A percentile compares a stretch with the other conserved stretches of the same genome.
phyloP scores from a whole-genome alignment of 2,888 invertebrate genomes.

The Cheilosia variabilis region DNA sequence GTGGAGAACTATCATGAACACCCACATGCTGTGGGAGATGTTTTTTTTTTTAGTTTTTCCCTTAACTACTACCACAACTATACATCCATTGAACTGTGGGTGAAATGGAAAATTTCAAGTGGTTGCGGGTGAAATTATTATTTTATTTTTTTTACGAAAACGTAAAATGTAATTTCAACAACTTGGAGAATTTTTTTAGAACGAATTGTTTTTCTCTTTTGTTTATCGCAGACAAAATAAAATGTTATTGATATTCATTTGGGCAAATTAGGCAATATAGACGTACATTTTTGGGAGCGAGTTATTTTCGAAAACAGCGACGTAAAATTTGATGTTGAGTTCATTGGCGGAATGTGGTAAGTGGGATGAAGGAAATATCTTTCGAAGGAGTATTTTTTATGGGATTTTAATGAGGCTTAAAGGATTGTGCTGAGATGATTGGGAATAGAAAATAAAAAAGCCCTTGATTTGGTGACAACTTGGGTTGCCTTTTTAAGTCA shows the following conservation, averaged over 20 bases:
- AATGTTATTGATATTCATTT: slow-evolving; percentile 61
- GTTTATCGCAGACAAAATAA: slow-evolving; percentile 22
- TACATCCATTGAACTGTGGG: slow-evolving; percentile 1
- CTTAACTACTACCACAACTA: slow-evolving; percentile 2
- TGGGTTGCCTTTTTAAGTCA: background rate
- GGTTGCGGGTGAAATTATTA: slow-evolving; percentile 19
- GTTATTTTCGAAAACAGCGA: slow-evolving; percentile 11
- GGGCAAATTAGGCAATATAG: slow-evolving; percentile 56
- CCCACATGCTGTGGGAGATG: slow-evolving; percentile 8
- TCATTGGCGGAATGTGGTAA: background rate
- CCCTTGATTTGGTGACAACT: slow-evolving; percentile 10
- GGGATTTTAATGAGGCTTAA: slow-evolving; percentile 57
- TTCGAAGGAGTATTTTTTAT: slow-evolving; percentile 50
- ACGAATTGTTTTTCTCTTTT: background rate
- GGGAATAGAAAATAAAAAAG: background rate
- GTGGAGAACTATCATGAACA: slow-evolving; percentile 35
- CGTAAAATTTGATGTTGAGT: slow-evolving; percentile 44
- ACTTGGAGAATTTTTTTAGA: slow-evolving; percentile 16
- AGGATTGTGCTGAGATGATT: background rate
- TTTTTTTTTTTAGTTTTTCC: slow-evolving; percentile 8
- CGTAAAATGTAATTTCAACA: slow-evolving; percentile 30
- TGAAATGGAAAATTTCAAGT: slow-evolving; percentile 46
- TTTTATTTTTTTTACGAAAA: slow-evolving; percentile 14
- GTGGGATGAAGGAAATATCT: slow-evolving; percentile 26
- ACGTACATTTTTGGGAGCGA: slow-evolving; percentile 27